These are phyloP conservation scores for Triops longicaudatus DNA, from an alignment of 1,140 invertebrate species.

Conservation along the genomic window DNA sequence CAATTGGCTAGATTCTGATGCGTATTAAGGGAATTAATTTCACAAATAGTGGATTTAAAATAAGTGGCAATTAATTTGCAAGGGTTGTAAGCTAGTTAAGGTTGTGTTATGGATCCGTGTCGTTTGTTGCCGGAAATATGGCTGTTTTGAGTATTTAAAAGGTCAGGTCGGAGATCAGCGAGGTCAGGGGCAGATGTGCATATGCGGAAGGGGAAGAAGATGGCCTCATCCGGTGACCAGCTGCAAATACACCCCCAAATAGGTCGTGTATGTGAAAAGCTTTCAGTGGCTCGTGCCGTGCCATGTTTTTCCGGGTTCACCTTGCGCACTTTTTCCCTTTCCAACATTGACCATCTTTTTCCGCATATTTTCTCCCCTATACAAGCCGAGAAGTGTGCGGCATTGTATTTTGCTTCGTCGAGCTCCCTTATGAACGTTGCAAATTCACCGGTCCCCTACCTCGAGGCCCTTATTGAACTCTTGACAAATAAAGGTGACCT, in stretches of 20 bases:
- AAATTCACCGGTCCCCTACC: not conserved
- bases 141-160: not conserved
- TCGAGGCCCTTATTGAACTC: not conserved
- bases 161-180: conserved; percentile 1
- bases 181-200: conserved; percentile 7
- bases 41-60: not conserved
- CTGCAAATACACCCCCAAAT: not conserved
- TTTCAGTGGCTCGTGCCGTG: not conserved
- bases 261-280: conserved; percentile 14
- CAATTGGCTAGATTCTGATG: too few species aligned
- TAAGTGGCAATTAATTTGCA: not conserved
- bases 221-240: not conserved
- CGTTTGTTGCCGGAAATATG: not conserved
- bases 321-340: conserved; percentile 2
- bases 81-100: not conserved
- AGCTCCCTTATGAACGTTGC: conserved; percentile 4
- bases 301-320: conserved; percentile 14
- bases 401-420: not conserved
- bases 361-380: conserved; percentile 14
- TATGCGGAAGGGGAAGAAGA: conserved; percentile 9
- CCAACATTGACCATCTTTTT: not conserved
- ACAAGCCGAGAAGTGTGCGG: not conserved
- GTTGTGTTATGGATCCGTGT: not conserved
- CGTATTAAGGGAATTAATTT: too few species aligned
- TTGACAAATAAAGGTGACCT: conserved; percentile 11